phyloP scores from a whole-genome alignment of 1,140 invertebrate genomes.

The Ceratitis capitata region DNA sequence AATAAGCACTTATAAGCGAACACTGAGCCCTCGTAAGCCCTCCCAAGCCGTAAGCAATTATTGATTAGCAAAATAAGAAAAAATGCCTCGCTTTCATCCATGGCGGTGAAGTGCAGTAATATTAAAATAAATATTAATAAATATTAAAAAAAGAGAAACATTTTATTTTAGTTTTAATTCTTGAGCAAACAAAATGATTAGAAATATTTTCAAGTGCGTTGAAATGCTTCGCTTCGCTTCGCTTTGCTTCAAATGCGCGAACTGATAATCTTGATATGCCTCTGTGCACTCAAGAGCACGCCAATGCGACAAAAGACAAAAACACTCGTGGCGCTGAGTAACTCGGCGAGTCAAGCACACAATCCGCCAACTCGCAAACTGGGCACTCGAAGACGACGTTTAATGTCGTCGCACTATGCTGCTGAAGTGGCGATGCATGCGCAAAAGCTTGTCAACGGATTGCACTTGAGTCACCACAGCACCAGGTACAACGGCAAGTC shows the following conservation, averaged over 20 bases:
- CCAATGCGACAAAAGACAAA: neutral
- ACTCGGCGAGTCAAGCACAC: neutral
- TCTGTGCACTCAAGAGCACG: neutral
- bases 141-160: neutral
- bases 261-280: conserved; percentile 19
- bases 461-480: neutral
- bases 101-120: too few relatives aligned
- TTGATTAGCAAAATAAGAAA: neutral
- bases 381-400: neutral
- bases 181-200: neutral
- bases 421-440: conserved; percentile 1
- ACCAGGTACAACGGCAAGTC: neutral
- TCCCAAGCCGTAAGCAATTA: too few relatives aligned
- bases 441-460: neutral
- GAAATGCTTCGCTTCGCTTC: neutral
- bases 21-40: neutral
- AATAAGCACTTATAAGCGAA: neutral
- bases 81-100: too few relatives aligned
- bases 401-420: neutral
- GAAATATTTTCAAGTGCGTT: neutral
- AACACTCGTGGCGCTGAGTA: neutral
- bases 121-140: too few relatives aligned
- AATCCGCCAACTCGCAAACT: neutral
- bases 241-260: neutral
- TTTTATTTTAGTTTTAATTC: neutral